Conservation (phyloP, 1,140 invertebrate species). For the Magallana angulata region DNA sequence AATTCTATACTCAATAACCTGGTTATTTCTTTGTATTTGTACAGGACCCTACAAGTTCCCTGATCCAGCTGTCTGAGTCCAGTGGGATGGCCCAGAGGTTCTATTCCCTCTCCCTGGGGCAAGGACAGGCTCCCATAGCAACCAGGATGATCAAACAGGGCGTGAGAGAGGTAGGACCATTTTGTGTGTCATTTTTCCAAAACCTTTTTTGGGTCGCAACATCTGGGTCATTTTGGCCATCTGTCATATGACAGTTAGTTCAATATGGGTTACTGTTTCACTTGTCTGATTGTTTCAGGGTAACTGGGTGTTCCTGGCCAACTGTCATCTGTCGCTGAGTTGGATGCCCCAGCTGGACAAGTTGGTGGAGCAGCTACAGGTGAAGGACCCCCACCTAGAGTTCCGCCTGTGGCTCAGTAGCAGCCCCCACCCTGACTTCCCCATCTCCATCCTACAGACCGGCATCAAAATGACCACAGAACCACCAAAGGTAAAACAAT, state of each 20-base stretch:
- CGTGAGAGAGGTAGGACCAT: conserved; percentile 74
- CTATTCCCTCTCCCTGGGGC: conserved; percentile 76
- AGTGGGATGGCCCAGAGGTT: conserved; percentile 86
- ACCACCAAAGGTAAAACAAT: too few relatives aligned
- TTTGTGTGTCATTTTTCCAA: too few relatives aligned
- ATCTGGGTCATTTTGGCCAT: too few relatives aligned
- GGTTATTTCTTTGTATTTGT: background rate
- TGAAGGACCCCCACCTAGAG: conserved; percentile 80
- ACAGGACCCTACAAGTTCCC: conserved; percentile 80
- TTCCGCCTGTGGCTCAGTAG: conserved; percentile 91
- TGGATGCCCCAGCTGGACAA: conserved; percentile 94
- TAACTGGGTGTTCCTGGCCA: conserved; percentile 87
- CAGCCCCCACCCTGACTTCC: conserved; percentile 90
- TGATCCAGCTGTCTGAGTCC: conserved; percentile 86
- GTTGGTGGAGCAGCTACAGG: conserved; percentile 88
- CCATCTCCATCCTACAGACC: conserved; percentile 84
- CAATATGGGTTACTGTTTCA: too few relatives aligned
- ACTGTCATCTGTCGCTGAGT: conserved; percentile 92
- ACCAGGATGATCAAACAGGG: conserved; percentile 80
- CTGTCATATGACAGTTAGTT: too few relatives aligned
- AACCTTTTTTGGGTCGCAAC: too few relatives aligned
- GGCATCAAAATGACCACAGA: conserved; percentile 80
- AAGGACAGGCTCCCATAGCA: conserved; percentile 80
- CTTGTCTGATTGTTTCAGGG: conserved; percentile 69
- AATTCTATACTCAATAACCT: background rate